Conservation (phyloP, 1,140 invertebrate genomes). For the Zaprionus taronus region DNA sequence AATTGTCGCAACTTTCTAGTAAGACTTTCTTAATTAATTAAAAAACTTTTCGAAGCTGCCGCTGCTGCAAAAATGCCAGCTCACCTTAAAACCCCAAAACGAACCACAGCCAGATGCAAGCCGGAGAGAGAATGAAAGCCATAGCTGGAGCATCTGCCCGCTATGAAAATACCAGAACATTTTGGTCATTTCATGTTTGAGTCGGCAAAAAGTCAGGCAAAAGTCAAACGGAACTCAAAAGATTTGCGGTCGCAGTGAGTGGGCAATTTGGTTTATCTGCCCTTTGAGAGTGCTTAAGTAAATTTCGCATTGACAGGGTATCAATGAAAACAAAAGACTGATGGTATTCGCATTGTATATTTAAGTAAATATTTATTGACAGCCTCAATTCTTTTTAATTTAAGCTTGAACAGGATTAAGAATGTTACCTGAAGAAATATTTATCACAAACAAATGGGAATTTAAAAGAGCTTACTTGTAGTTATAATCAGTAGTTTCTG, state of each 20-base stretch:
- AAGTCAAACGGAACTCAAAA: constrained; percentile 63
- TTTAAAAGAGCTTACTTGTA: too few species aligned
- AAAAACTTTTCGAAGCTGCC: constrained; percentile 67
- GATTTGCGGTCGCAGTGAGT: constrained; percentile 66
- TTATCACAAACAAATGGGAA: too few species aligned
- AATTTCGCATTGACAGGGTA: not conserved
- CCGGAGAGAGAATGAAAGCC: too few species aligned
- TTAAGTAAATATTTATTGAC: too few species aligned
- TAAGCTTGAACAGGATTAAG: too few species aligned
- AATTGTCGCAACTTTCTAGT: constrained; percentile 71
- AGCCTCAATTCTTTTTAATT: too few species aligned
- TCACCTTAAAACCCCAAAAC: constrained; percentile 50
- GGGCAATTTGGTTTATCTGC: constrained; percentile 27
- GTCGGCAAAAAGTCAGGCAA: constrained; percentile 55
- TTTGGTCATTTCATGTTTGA: constrained; percentile 52
- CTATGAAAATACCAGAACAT: constrained; percentile 36
- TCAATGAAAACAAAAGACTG: not conserved
- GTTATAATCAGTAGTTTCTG: too few species aligned
- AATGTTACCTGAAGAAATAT: too few species aligned
- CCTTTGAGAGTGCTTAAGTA: not conserved
- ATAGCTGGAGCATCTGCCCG: constrained; percentile 2
- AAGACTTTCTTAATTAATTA: constrained; percentile 75
- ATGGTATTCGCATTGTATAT: not conserved
- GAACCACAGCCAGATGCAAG: not conserved
- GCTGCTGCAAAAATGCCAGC: constrained; percentile 54